Base-by-base conservation (phyloP, 2,888 invertebrate species). In the Heliconius ismenius region DNA sequence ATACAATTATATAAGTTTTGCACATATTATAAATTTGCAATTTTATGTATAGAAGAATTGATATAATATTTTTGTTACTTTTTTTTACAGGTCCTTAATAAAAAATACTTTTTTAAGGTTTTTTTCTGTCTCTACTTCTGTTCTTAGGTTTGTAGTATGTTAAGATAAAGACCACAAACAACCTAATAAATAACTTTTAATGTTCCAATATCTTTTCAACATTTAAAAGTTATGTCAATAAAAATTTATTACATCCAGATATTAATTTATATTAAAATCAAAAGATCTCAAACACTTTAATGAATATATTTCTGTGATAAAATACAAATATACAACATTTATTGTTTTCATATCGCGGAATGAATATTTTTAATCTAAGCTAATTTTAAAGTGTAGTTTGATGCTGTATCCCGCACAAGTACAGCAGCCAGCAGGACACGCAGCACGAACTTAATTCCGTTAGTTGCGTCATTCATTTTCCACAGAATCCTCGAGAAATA, bases 281-380 rank as follows among this genome's bases (percentile, higher is more conserved):
- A 70, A 36, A 7, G 32, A 70, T n/a, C 24, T 54, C 11, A 9
- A 24, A 9, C 32, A 58, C 54, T 69, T 21, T 70, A 54, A 32
- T 54, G 11, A 13, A 70, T n/a, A 60, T 26, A 36, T 49, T 69
- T 76, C n/a, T 43, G n/a, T 49, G 73, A 79, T 76, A 78, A 78
- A 73, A 75, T 75, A 75, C 62, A 77, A 79, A 79, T 79, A 60
- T 28, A 64, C 43, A 28, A 21, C 64, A 75, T 77, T 75, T 75
- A 79, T 79, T 69, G 77, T 58, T 75, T 77, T 77, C 69, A 73
- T 69, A 79, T 75, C 68, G 58, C 72, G 18, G 28, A 63, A 60
- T 60, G 60, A 73, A 74, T 78, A 28, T 28, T 54, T 21, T 28
- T 28, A 28, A 28, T 28, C 6, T 28, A 28, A 28, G 4, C 4